These are phyloP conservation scores for Sphyrna mokarran DNA, from an alignment of 2,113 vertebrate species.

Conservation along the genomic window DNA sequence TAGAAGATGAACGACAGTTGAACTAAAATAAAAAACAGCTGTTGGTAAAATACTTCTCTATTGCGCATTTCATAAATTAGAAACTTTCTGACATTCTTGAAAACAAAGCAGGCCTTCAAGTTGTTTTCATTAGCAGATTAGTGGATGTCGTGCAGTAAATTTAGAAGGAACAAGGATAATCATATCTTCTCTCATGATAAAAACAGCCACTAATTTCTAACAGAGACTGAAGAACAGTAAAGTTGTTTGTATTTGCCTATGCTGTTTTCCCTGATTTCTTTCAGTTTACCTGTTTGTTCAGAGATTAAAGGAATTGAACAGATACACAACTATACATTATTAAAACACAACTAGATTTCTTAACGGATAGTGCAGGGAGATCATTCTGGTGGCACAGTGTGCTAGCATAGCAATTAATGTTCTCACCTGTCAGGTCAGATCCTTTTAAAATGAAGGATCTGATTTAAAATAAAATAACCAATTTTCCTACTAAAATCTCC, in stretches of 20 bases:
- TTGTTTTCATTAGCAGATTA: slow-evolving; percentile 15
- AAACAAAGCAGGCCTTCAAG: background rate
- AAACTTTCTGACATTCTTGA: background rate
- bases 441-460: background rate
- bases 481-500: background rate
- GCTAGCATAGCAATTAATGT: background rate
- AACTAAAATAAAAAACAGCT: slow-evolving; percentile 30
- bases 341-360: background rate
- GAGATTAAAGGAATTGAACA: background rate
- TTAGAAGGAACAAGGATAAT: background rate
- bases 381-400: background rate
- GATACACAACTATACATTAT: background rate
- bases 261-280: background rate
- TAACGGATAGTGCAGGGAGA: background rate
- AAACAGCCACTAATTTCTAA: background rate
- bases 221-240: background rate
- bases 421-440: background rate
- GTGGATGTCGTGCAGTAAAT: background rate
- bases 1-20: background rate
- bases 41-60: background rate
- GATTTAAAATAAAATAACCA: too few relatives aligned
- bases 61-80: background rate
- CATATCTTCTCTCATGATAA: background rate
- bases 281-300: background rate
- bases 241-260: background rate